phyloP scores from a whole-genome alignment of 2,888 invertebrate species.

The Nemoura dubitans region DNA sequence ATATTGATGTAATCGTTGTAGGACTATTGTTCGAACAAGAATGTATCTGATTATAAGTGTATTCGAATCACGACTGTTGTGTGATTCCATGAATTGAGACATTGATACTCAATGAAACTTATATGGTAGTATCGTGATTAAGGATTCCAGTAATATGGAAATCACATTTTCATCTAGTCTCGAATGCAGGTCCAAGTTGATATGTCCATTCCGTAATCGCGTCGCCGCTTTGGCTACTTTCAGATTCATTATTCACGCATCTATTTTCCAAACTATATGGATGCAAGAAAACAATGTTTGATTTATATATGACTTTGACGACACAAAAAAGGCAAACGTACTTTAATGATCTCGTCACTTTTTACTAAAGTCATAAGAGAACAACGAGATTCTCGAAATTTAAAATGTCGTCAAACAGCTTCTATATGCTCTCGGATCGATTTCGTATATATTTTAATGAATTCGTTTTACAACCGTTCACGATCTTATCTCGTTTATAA shows the following conservation, averaged over 20 bases:
- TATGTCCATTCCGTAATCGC: background rate
- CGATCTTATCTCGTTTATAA: conserved; percentile 25
- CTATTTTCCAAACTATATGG: background rate
- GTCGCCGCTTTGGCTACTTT: background rate
- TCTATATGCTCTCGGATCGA: background rate
- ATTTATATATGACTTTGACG: conserved; percentile 7
- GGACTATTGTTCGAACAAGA: background rate
- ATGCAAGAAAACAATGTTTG: background rate
- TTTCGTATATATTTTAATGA: background rate
- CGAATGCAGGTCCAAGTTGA: background rate
- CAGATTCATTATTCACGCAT: background rate
- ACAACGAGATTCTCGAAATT: background rate
- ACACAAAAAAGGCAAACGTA: background rate
- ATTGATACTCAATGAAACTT: background rate
- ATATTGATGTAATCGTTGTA: background rate
- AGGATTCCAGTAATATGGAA: background rate
- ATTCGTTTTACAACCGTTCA: conserved; percentile 25
- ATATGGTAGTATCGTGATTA: background rate
- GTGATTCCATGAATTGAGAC: background rate
- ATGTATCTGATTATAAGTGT: background rate
- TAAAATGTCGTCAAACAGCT: conserved; percentile 20
- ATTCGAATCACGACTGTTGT: background rate
- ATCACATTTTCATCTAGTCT: background rate
- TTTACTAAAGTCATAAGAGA: background rate
- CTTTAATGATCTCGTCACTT: conserved; percentile 39